Evolutionary conservation across 1,140 invertebrate species (phyloP), one percentile per base, ranked within the genome.

Genomic region (Cecropterus lyciades): DNA sequence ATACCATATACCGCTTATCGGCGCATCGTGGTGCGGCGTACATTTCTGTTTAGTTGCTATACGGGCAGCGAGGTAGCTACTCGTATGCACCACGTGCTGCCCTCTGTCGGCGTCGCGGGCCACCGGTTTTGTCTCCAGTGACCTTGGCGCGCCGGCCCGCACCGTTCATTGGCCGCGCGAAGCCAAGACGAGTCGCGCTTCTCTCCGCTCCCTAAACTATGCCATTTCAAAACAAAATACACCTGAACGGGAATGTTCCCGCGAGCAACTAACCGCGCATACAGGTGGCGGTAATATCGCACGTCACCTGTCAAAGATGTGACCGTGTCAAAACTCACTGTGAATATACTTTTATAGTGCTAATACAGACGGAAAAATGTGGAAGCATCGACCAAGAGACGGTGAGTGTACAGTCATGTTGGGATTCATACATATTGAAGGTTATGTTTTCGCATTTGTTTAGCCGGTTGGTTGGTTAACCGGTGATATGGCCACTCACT

Each of bases 1-100:
- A 87, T 90, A 88, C 83, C 73, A 79, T 84, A 80, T 87, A 87
- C 80, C 80, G 82, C 84, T 91, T 89, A 91, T 91, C 88, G 82
- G 79, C 75, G 81, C 85, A 89, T 88, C 85, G 79, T 72, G 79
- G 67, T 71, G 71, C 59, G 72, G 73, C 75, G 63, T 73, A 78
- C 73, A 75, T 72, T 79, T 82, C 74, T 83, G 77, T 80, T 87
- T 87, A 91, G 88, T 91, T 87, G 84, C 82, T 81, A 84, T 86
- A 89, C 87, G 85, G 84, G 87, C 82, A 77, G 75, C 83, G 75
- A 65, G 65, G 76, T 73, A 77, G 79, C 62, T 75, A 73, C 82
- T 81, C 82, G 86, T 83, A 73, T 77, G n/a, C 65, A 49, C 46
- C 60, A 67, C 60, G 77, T 78, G 79, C 78, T 81, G 84, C 80